Conservation (phyloP, 2,888 invertebrate genomes). For the Enchytraeus crypticus region DNA sequence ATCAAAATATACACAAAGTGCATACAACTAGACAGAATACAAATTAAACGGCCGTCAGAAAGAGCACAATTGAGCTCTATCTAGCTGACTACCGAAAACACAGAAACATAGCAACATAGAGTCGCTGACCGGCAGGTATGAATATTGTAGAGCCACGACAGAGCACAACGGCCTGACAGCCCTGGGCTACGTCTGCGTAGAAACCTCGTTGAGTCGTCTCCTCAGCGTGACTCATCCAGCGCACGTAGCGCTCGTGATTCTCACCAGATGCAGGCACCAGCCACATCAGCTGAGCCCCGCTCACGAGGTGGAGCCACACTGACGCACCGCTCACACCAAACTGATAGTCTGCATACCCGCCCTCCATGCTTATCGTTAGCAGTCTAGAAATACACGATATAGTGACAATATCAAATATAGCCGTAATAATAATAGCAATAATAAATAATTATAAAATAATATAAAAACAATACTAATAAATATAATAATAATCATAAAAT, state of each 20-base stretch:
- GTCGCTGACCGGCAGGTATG: conserved; percentile 86
- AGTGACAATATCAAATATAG: too few relatives aligned
- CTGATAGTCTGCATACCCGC: conserved; percentile 84
- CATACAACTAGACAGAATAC: too few relatives aligned
- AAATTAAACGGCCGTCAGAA: too few relatives aligned
- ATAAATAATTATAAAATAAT: too few relatives aligned
- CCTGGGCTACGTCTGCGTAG: conserved; percentile 89
- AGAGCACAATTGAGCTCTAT: too few relatives aligned
- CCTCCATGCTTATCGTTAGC: background rate
- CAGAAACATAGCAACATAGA: too few relatives aligned
- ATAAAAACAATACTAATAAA: too few relatives aligned
- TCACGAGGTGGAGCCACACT: conserved; percentile 87
- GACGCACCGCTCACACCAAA: conserved; percentile 97
- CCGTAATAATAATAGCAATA: too few relatives aligned
- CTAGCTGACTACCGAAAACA: too few relatives aligned
- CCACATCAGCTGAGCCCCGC: conserved; percentile 48
- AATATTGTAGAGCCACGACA: conserved; percentile 86
- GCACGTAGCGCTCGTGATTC: conserved; percentile 73
- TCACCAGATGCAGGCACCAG: conserved; percentile 87
- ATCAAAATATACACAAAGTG: too few relatives aligned
- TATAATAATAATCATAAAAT: too few relatives aligned
- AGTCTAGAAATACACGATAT: too few relatives aligned
- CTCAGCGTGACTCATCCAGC: conserved; percentile 63
- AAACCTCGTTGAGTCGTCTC: conserved; percentile 55
- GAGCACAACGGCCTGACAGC: conserved; percentile 72